phyloP scores from a whole-genome alignment of 2,797 vertebrate species.

The Poeciliopsis turneri region DNA sequence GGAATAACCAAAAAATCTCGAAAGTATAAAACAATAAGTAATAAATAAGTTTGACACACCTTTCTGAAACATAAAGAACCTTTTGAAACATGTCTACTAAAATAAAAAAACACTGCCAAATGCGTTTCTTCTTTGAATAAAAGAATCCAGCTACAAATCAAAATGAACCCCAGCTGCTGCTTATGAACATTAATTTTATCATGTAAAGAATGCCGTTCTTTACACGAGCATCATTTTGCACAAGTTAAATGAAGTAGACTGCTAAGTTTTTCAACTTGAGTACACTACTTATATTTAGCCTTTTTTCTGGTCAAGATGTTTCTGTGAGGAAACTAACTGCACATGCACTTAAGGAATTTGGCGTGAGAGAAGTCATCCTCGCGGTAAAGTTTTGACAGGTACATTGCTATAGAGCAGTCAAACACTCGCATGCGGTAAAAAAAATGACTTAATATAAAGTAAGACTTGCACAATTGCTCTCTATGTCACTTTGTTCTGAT shows the following conservation, averaged over 20 bases:
- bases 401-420: background rate
- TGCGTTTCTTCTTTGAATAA: background rate
- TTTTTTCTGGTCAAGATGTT: background rate
- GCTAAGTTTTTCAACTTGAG: background rate
- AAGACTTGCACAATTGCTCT: background rate
- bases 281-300: background rate
- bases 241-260: background rate
- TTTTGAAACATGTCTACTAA: background rate
- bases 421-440: background rate
- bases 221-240: background rate
- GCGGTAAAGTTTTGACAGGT: background rate
- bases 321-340: background rate
- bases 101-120: background rate
- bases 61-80: constrained; percentile 5
- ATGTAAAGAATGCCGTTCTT: background rate
- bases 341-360: background rate
- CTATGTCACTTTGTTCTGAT: background rate
- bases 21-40: background rate
- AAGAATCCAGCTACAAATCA: background rate
- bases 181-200: background rate
- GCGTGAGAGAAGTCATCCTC: background rate
- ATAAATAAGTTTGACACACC: constrained; percentile 1
- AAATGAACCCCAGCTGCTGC: background rate
- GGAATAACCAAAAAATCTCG: background rate
- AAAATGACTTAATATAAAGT: background rate